Evolutionary conservation across 1,140 invertebrate species (phyloP).

Genomic region (Himalopsyche phryganea): DNA sequence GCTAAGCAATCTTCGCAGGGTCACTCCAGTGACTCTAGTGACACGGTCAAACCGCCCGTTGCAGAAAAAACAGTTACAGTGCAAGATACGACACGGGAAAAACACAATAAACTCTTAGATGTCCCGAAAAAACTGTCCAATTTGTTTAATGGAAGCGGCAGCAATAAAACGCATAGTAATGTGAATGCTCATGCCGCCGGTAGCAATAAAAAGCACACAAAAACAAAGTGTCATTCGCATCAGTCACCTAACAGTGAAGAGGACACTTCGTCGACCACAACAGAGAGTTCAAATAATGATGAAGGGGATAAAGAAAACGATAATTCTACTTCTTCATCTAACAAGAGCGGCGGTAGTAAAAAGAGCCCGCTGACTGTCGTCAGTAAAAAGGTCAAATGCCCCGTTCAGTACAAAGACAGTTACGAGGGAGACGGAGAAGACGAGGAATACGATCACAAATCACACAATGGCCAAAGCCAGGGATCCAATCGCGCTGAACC

Average conservation of each 20-base stretch:
- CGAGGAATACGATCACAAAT: constrained; percentile 34
- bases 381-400: constrained; percentile 26
- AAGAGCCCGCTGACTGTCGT: constrained; percentile 1
- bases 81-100: constrained; percentile 17
- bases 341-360: constrained; percentile 16
- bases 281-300: constrained; percentile 34
- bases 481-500: constrained; percentile 11
- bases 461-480: constrained; percentile 8
- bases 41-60: constrained; percentile 12
- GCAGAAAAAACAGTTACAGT: background rate
- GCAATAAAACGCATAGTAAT: constrained; percentile 11
- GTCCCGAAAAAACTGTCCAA: constrained; percentile 23
- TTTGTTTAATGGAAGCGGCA: constrained; percentile 11
- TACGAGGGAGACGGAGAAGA: constrained; percentile 36
- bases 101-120: constrained; percentile 23
- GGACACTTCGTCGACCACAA: constrained; percentile 32
- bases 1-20: constrained; percentile 17
- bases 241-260: constrained; percentile 30
- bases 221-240: constrained; percentile 24
- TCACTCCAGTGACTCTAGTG: constrained; percentile 23
- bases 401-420: constrained; percentile 28
- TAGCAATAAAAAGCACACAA: constrained; percentile 26
- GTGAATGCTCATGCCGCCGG: constrained; percentile 11
- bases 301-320: constrained; percentile 34
- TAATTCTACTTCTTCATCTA: constrained; percentile 28